phyloP scores from a whole-genome alignment of 2,888 invertebrate genomes.

The Drosophila neotestacea region DNA sequence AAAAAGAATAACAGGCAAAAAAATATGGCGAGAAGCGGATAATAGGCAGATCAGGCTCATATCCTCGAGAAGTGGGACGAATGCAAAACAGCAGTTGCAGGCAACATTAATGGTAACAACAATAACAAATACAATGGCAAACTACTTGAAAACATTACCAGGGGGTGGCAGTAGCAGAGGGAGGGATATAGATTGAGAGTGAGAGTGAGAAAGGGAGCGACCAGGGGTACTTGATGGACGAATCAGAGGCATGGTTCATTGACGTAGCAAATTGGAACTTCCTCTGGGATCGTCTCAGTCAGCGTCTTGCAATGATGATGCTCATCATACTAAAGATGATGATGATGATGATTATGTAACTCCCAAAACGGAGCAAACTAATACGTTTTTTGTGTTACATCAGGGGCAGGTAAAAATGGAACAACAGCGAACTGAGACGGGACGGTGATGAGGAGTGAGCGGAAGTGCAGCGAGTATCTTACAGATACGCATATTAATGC shows the following conservation, averaged over 20 bases:
- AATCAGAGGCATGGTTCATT: slow-evolving; percentile 79
- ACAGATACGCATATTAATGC: slow-evolving; percentile 71
- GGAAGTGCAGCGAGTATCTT: slow-evolving; percentile 58
- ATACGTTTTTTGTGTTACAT: slow-evolving; percentile 42
- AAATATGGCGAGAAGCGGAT: slow-evolving; percentile 15
- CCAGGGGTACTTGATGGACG: slow-evolving; percentile 57
- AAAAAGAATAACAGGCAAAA: background rate
- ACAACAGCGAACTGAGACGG: slow-evolving; percentile 2
- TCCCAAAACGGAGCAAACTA: slow-evolving; percentile 61
- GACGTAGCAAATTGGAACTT: slow-evolving; percentile 83
- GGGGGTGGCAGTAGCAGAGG: slow-evolving; percentile 13
- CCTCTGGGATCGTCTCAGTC: slow-evolving; percentile 68
- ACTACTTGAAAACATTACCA: slow-evolving; percentile 38
- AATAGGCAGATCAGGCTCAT: slow-evolving; percentile 7
- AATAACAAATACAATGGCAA: slow-evolving; percentile 23
- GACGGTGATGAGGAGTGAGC: slow-evolving; percentile 21
- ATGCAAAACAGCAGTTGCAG: slow-evolving; percentile 37
- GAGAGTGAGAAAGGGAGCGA: slow-evolving; percentile 6
- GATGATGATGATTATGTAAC: slow-evolving; percentile 47
- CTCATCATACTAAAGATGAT: slow-evolving; percentile 18
- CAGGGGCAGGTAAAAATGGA: slow-evolving; percentile 51
- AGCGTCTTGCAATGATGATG: slow-evolving; percentile 22
- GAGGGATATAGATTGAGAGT: background rate
- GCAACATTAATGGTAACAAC: slow-evolving; percentile 17
- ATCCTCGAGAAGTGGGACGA: slow-evolving; percentile 29